Percentiles rank a stretch among this genome's conserved stretches.
Evolutionary conservation across 2,888 invertebrate genomes (phyloP).

Genomic region (Diaperis boleti): DNA sequence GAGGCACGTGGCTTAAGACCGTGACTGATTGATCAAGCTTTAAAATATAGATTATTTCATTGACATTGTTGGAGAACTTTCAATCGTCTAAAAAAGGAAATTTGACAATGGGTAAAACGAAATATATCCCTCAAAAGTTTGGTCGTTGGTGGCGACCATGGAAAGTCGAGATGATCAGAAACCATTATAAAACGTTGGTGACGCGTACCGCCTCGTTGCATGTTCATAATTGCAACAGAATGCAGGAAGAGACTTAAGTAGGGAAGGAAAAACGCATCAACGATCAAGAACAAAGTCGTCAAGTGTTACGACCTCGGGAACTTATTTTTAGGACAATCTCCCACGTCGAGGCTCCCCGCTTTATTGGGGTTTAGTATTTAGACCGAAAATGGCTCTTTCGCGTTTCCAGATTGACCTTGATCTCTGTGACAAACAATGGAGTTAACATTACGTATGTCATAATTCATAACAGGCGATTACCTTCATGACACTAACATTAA

Average conservation of each 20-base stretch:
- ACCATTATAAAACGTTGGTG: slow-evolving; percentile 54
- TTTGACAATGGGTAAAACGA: slow-evolving; percentile 33
- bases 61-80: slow-evolving; percentile 29
- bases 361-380: neutral
- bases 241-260: slow-evolving; percentile 51
- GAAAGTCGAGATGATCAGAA: slow-evolving; percentile 51
- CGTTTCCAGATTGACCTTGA: neutral
- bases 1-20: slow-evolving; percentile 19
- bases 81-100: slow-evolving; percentile 32
- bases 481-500: slow-evolving; percentile 11
- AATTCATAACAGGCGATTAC: slow-evolving; percentile 2
- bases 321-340: slow-evolving; percentile 18
- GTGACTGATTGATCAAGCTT: slow-evolving; percentile 29
- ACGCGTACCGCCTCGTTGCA: slow-evolving; percentile 44
- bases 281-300: slow-evolving; percentile 52
- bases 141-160: slow-evolving; percentile 48
- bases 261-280: slow-evolving; percentile 55
- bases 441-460: neutral
- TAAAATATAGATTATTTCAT: slow-evolving; percentile 23
- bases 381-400: neutral
- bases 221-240: slow-evolving; percentile 48
- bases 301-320: slow-evolving; percentile 39
- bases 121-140: slow-evolving; percentile 42
- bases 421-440: neutral
- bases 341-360: slow-evolving; percentile 12